A percentile compares a stretch with the other conserved stretches of the same genome.
Conservation (phyloP, 2,888 invertebrate species). For the Dolichomitus sp. region DNA sequence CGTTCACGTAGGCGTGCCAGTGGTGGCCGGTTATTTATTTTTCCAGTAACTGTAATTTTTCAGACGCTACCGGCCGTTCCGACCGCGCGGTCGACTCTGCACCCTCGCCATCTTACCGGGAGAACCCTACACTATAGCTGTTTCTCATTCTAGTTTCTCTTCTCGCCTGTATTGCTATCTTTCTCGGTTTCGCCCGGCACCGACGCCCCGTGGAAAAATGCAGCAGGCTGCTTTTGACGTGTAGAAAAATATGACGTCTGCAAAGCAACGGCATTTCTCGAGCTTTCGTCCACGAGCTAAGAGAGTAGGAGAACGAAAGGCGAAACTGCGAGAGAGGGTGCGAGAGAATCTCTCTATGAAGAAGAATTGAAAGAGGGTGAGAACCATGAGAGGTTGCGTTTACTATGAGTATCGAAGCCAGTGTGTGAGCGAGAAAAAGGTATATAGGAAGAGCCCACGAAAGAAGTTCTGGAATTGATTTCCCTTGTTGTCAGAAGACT, state of each 20-base stretch:
- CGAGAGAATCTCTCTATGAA: slow-evolving; percentile 10
- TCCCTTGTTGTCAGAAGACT: slow-evolving; percentile 70
- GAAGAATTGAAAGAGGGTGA: slow-evolving; percentile 18
- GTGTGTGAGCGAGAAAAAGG: slow-evolving; percentile 48
- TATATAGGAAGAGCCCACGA: slow-evolving; percentile 52
- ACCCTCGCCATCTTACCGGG: neutral
- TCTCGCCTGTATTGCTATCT: slow-evolving; percentile 1
- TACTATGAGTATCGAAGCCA: slow-evolving; percentile 17
- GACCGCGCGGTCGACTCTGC: neutral
- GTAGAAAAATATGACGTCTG: slow-evolving; percentile 81
- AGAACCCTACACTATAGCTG: slow-evolving; percentile 1
- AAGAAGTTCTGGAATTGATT: slow-evolving; percentile 77
- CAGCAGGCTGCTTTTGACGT: slow-evolving; percentile 83
- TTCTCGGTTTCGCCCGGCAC: slow-evolving; percentile 22
- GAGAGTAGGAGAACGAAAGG: slow-evolving; percentile 50
- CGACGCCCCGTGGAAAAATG: slow-evolving; percentile 78
- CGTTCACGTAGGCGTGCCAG: slow-evolving; percentile 75
- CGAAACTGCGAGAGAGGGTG: slow-evolving; percentile 7
- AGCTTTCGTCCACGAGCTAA: slow-evolving; percentile 67
- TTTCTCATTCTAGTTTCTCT: slow-evolving; percentile 14
- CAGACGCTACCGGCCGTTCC: slow-evolving; percentile 73
- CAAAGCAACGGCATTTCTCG: slow-evolving; percentile 71
- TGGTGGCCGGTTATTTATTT: slow-evolving; percentile 81
- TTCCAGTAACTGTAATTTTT: slow-evolving; percentile 83
- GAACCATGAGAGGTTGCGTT: slow-evolving; percentile 36